Evolutionary conservation across 2,797 vertebrate genomes (phyloP).

Genomic region (Arvicola amphibius): DNA sequence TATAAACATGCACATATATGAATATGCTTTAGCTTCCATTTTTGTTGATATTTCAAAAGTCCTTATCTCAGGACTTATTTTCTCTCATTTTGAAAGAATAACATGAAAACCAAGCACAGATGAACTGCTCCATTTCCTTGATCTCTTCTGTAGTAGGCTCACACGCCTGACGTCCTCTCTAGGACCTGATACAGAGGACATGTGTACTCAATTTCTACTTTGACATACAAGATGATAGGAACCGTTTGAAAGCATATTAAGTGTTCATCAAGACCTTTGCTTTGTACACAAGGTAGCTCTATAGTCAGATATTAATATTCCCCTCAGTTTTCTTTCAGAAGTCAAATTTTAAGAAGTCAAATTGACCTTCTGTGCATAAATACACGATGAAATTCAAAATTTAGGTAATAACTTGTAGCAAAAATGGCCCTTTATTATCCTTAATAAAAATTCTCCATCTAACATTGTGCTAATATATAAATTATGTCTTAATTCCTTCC

Average conservation of each 20-base stretch:
- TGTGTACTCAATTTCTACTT: neutral
- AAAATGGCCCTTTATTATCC: neutral
- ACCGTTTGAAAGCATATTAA: neutral
- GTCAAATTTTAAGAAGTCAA: neutral
- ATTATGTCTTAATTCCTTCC: slow-evolving; percentile 6
- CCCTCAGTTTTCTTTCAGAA: neutral
- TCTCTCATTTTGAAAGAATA: slow-evolving; percentile 17
- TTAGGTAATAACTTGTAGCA: neutral
- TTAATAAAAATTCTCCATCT: slow-evolving; percentile 23
- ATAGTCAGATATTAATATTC: neutral
- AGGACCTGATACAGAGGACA: neutral
- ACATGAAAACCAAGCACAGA: neutral
- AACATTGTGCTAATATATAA: neutral
- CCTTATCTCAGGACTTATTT: neutral
- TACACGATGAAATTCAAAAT: slow-evolving; percentile 9
- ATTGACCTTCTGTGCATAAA: slow-evolving; percentile 9
- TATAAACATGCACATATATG: neutral
- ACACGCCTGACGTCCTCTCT: neutral
- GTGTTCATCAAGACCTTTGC: neutral
- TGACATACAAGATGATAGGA: neutral
- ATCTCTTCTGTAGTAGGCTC: neutral
- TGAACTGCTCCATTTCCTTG: neutral
- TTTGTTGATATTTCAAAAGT: neutral
- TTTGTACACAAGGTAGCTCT: neutral
- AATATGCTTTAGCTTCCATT: neutral